Percentiles rank a stretch among this genome's conserved stretches.
Conservation (phyloP, 2,888 invertebrate genomes). For the Holacanthella duospinosa region DNA sequence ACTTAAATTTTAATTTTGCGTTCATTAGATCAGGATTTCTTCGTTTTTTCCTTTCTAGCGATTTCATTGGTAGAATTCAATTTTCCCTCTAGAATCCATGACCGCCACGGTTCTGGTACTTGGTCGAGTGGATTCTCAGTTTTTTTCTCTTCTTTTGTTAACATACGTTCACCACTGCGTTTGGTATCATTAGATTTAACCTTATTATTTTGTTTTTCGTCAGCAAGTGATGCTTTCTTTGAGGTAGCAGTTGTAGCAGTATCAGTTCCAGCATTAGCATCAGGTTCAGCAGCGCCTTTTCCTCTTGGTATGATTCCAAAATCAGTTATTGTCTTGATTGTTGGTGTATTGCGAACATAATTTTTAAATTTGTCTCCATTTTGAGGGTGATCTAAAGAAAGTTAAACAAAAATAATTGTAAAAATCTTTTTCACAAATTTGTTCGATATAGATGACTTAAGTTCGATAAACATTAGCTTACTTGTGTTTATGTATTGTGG, state of each 20-base stretch:
- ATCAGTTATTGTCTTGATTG: background rate
- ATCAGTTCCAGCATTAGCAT: no score
- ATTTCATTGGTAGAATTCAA: no score
- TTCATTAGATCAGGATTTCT: background rate
- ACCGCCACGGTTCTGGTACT: background rate
- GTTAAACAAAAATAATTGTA: no score
- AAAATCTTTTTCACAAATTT: no score
- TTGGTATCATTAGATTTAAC: background rate
- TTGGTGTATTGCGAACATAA: background rate
- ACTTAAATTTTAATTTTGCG: background rate
- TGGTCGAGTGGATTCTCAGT: background rate
- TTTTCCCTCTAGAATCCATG: background rate
- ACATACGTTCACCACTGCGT: background rate
- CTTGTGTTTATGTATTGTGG: background rate
- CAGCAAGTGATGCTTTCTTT: background rate
- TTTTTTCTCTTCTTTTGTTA: background rate
- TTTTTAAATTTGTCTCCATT: no score
- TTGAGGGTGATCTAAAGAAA: no score
- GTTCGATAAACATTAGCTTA: no score
- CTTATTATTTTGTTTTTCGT: background rate
- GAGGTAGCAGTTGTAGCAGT: background rate
- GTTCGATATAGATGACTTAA: no score
- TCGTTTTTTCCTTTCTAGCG: no score
- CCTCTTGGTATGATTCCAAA: background rate
- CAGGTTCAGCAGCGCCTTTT: no score